Conservation (phyloP, 2,113 vertebrate genomes). For the Garra rufa region DNA sequence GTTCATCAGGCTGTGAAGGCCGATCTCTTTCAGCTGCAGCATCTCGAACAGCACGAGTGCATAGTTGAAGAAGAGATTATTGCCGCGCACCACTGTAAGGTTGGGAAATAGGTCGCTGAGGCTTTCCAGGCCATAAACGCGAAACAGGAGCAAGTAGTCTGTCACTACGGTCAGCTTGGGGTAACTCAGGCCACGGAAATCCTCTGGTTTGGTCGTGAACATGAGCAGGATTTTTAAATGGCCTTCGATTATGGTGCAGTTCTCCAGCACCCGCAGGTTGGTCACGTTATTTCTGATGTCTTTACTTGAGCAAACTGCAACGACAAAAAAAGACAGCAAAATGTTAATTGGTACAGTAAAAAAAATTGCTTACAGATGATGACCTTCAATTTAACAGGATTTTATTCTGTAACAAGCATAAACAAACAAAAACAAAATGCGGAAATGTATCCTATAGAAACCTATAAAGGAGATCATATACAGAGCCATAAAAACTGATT, state of each 20-base stretch:
- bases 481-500: conserved; percentile 16
- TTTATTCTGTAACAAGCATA: neutral
- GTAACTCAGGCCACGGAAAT: conserved; percentile 90
- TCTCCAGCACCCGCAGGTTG: conserved; percentile 83
- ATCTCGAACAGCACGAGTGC: conserved; percentile 96
- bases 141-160: conserved; percentile 92
- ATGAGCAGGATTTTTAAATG: conserved; percentile 94
- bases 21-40: conserved; percentile 93
- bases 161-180: conserved; percentile 91
- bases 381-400: conserved; percentile 18
- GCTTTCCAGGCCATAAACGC: conserved; percentile 93
- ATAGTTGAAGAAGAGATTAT: conserved; percentile 95
- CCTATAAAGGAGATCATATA: neutral
- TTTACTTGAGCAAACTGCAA: conserved; percentile 89
- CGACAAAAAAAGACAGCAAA: conserved; percentile 6
- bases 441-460: conserved; percentile 10
- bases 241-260: conserved; percentile 96
- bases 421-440: neutral
- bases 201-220: conserved; percentile 89
- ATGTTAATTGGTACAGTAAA: neutral
- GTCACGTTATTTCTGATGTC: conserved; percentile 94
- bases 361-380: conserved; percentile 1
- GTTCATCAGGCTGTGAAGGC: conserved; percentile 93
- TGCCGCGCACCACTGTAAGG: conserved; percentile 93
- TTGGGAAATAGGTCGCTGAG: conserved; percentile 93